phyloP scores from a whole-genome alignment of 2,888 invertebrate species.

The Epistrophe eligans region DNA sequence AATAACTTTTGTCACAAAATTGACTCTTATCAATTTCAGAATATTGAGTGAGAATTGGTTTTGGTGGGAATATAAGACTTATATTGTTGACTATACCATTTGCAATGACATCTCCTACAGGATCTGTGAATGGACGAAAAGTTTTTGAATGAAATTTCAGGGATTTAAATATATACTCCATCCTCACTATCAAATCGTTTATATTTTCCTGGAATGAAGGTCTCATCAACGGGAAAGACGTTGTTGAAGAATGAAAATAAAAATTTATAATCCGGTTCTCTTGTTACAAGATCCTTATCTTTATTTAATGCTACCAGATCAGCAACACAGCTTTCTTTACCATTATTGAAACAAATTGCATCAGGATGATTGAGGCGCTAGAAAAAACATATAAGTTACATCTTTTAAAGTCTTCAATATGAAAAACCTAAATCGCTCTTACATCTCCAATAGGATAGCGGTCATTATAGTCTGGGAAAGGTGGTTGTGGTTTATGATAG shows the following conservation, averaged over 20 bases:
- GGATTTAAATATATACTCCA: not conserved
- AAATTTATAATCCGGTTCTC: slow-evolving; percentile 77
- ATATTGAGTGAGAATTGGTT: slow-evolving; percentile 90
- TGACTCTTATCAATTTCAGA: slow-evolving; percentile 78
- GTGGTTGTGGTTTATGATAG: slow-evolving; percentile 39
- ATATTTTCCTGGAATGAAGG: slow-evolving; percentile 74
- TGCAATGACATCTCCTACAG: slow-evolving; percentile 57
- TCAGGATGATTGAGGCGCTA: slow-evolving; percentile 78
- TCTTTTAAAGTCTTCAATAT: not conserved
- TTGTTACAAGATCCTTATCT: slow-evolving; percentile 67
- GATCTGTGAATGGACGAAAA: slow-evolving; percentile 69
- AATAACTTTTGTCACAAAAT: slow-evolving; percentile 78
- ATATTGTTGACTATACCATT: slow-evolving; percentile 88
- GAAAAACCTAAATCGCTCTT: not conserved
- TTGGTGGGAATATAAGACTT: slow-evolving; percentile 90
- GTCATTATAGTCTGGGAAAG: slow-evolving; percentile 62
- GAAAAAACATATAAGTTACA: not conserved
- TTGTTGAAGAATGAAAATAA: slow-evolving; percentile 76
- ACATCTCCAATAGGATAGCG: slow-evolving; percentile 33
- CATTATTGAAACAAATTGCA: slow-evolving; percentile 71
- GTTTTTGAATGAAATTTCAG: not conserved
- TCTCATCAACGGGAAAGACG: slow-evolving; percentile 75
- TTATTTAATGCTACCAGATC: slow-evolving; percentile 68
- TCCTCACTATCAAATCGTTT: slow-evolving; percentile 79
- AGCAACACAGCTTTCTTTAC: slow-evolving; percentile 69